Base-by-base conservation (phyloP, 1,140 invertebrate species). In the Thaumatotibia leucotreta region DNA sequence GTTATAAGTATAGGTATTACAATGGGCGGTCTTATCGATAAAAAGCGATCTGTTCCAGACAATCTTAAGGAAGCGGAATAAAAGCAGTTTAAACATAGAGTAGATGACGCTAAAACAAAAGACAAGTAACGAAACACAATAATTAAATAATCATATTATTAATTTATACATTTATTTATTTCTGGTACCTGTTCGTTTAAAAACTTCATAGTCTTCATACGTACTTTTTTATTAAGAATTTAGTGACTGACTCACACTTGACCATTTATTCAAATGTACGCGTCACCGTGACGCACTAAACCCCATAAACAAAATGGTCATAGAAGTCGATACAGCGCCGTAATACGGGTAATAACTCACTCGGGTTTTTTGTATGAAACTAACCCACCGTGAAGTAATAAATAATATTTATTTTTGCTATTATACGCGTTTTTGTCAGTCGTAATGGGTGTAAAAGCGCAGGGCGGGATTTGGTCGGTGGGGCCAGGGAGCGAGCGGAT, bases 351-450 rank as follows among this genome's bases (percentile, higher is more conserved):
- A 81, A 89, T 91, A 91, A 89, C 86, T 91, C 88, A 88, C 85
- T 84, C 84, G 84, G 82, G 81, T 84, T 67, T 86, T 88, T 91
- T 91, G 86, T 91, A 86, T 77, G 72, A 70, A 80, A 83, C 86
- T 91, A 91, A 91, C 87, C 82, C 88, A 85, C 79, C 87, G 87
- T 91, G 87, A 91, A 88, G 84, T 86, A 76, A 91, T 91, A 91
- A 91, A 91, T 91, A 88, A 88, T 91, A 86, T 91, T 91, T 91
- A 91, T 91, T 89, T 89, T 88, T 87, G 86, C 88, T 89, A 91
- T 91, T 91, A 91, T 89, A 91, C 86, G 83, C 75, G 80, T 84
- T 89, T 89, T 89, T 91, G 88, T 91, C 83, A 83, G 78, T 82
- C 76, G 84, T 89, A 86, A 88, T 88, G 88, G 85, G 80, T 89